Evolutionary conservation across 2,888 invertebrate species (phyloP).

Genomic region (Euspilapteryx auroguttella): DNA sequence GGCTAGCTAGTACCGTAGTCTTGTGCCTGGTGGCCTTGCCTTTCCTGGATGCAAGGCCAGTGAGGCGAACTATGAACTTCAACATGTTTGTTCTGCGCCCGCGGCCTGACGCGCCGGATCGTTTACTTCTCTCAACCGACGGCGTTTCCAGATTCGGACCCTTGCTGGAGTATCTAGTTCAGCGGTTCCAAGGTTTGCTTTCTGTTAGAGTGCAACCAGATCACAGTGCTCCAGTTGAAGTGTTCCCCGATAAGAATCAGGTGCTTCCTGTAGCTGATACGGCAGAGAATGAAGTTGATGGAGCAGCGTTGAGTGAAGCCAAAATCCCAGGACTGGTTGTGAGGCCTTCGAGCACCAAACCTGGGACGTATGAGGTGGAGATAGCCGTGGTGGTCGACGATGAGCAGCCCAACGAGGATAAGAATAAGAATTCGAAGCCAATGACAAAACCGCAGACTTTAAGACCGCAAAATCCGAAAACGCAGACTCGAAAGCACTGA

Average conservation of each 20-base stretch:
- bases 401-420: constrained; percentile 28
- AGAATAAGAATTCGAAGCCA: constrained; percentile 7
- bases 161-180: constrained; percentile 67
- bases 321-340: constrained; percentile 39
- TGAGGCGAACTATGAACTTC: constrained; percentile 42
- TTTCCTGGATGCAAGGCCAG: constrained; percentile 20
- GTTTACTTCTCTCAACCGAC: constrained; percentile 30
- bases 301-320: constrained; percentile 37
- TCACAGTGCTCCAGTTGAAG: no score
- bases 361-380: constrained; percentile 42
- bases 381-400: constrained; percentile 44
- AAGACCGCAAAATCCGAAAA: no score
- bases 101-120: constrained; percentile 22
- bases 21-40: constrained; percentile 2
- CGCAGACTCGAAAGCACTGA: no score
- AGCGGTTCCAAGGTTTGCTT: constrained; percentile 69
- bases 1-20: constrained; percentile 8
- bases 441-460: no score
- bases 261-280: constrained; percentile 20
- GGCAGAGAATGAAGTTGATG: constrained; percentile 49
- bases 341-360: constrained; percentile 33
- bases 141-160: constrained; percentile 66
- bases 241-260: no score
- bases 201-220: constrained; percentile 67
- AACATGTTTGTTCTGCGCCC: constrained; percentile 47